Evolutionary conservation across 2,888 invertebrate genomes (phyloP), one percentile per base, ranked within the genome.

Genomic region (Heteromurus nitidus): DNA sequence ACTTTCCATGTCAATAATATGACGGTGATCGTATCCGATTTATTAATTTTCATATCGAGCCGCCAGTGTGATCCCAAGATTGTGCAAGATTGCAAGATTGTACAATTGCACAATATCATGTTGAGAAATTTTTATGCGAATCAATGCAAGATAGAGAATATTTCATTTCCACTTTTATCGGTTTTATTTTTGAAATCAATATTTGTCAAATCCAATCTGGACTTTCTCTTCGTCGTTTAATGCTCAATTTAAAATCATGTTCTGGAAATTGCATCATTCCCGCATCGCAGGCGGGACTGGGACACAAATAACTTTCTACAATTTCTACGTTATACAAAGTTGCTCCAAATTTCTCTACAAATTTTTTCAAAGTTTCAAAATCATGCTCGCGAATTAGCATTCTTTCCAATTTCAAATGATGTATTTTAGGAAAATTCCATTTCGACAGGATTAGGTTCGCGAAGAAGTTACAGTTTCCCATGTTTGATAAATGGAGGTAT

Each of bases 171-270:
- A n/a, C n/a, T n/a, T n/a, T n/a, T n/a, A n/a, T n/a, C n/a, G n/a
- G n/a, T n/a, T n/a, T n/a, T 13, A 13, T 36, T n/a, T n/a, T n/a
- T n/a, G n/a, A n/a, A n/a, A n/a, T n/a, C n/a, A n/a, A n/a, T n/a
- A n/a, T n/a, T n/a, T 18, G n/a, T 55, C 16, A 58, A 26, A 58
- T 28, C 28, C 58, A 24, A 2, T 28, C 26, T 1, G 58, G 28
- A 28, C 58, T 58, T 16, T 28, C 99, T 26, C 67, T 11, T 7
- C 67, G 5, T 47, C 26, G 24, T 22, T 20, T n/a, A 16, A 67
- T 67, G 3, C 18, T 42, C 1, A 67, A 44, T 26, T 26, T 2
- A 18, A 67, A 67, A 7, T 42, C 16, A 26, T 67, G 67, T 7
- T 67, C 13, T 3, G 67, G 67, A 24, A 26, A 42, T 7, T 67